phyloP scores from a whole-genome alignment of 2,797 vertebrate genomes.

The Poecilia wingei region DNA sequence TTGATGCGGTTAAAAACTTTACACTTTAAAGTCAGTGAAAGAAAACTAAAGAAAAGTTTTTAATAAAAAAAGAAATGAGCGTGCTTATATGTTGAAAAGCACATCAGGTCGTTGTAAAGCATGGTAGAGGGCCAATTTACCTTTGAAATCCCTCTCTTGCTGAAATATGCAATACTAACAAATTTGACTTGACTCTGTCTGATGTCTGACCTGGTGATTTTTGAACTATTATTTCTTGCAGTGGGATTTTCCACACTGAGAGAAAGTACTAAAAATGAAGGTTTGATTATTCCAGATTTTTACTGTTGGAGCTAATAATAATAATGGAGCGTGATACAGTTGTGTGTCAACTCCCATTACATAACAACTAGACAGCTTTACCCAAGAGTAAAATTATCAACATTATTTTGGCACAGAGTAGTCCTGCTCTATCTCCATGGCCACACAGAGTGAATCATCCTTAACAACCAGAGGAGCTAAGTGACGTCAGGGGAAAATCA shows the following conservation, averaged over 20 bases:
- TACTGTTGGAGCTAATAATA: not conserved
- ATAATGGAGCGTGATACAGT: not conserved
- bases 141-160: not conserved
- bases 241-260: not conserved
- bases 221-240: not conserved
- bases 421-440: conserved; percentile 62
- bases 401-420: conserved; percentile 34
- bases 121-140: not conserved
- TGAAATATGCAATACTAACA: too few relatives aligned
- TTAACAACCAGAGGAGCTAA: conserved; percentile 53
- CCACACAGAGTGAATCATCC: conserved; percentile 69
- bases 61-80: not conserved
- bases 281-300: not conserved
- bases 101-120: not conserved
- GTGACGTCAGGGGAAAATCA: conserved; percentile 35
- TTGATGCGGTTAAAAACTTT: not conserved
- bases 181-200: too few relatives aligned
- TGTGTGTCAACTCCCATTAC: conserved; percentile 11
- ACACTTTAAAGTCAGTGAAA: too few relatives aligned
- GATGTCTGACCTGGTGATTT: not conserved
- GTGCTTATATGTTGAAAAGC: not conserved
- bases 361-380: not conserved
- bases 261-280: not conserved
- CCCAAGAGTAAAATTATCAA: conserved; percentile 18
- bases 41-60: too few relatives aligned